A percentile compares a stretch with the other conserved stretches of the same genome.
phyloP scores from a whole-genome alignment of 2,113 vertebrate genomes.

The Diphyllodes magnificus region DNA sequence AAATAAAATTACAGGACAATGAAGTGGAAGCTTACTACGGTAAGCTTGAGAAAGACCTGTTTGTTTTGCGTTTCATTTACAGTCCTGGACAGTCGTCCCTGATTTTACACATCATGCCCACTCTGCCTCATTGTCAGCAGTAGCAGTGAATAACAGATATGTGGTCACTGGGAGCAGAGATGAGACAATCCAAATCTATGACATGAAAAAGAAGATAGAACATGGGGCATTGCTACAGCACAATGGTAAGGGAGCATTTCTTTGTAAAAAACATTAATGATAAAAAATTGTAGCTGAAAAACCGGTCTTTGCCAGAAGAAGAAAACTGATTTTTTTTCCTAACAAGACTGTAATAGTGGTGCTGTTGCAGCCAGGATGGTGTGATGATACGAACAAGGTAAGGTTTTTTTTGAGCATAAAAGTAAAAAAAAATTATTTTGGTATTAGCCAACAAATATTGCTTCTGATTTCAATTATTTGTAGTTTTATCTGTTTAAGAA shows the following conservation, averaged over 20 bases:
- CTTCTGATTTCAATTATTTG: neutral
- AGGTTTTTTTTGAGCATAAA: neutral
- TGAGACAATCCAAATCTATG: conserved; percentile 94
- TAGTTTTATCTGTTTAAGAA: neutral
- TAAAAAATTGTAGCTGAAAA: neutral
- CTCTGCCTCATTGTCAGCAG: conserved; percentile 80
- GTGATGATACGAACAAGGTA: neutral
- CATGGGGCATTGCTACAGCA: conserved; percentile 88
- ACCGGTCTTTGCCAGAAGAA: neutral
- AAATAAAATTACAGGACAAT: neutral
- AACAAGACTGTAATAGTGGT: neutral
- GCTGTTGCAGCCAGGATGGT: neutral
- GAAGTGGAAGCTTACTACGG: neutral
- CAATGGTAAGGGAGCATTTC: conserved; percentile 72
- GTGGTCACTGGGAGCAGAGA: conserved; percentile 94
- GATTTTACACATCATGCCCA: conserved; percentile 94
- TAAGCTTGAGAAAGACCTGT: neutral
- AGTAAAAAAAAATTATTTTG: neutral
- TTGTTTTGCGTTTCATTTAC: neutral
- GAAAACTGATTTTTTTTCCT: neutral
- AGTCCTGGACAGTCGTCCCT: conserved; percentile 81
- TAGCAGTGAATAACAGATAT: conserved; percentile 84
- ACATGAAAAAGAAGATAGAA: conserved; percentile 88
- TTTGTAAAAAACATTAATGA: neutral
- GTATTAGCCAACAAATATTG: neutral